Evolutionary conservation across 2,888 invertebrate genomes (phyloP), one percentile per base, ranked within the genome.

Genomic region (Diarsia dahlii): DNA sequence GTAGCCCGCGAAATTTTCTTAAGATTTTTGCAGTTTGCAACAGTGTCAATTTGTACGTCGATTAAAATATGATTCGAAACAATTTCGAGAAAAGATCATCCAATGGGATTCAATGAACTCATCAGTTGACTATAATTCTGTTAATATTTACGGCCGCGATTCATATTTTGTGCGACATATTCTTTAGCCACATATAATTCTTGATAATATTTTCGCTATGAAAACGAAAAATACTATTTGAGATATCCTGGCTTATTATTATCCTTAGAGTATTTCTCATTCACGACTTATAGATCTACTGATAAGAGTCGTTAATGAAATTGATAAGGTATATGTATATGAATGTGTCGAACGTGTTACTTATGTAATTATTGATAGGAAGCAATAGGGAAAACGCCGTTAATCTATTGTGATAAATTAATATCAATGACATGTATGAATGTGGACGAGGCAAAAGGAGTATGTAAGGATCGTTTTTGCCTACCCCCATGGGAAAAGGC

Each of bases 301-400:
- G 34, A 77, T 77, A 23, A 64, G 23, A 34, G 2, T 18, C 67
- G 13, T 56, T 45, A 48, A n/a, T 48, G 4, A 20, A 48, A 56
- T 66, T 39, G 46, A 50, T 12, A 58, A 10, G 39, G 18, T 56
- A 77, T 39, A 39, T 8, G 28, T 39, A 39, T 52, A 39, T 52
- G n/a, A 58, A 56, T 56, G 56, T 67, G 34, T 56, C n/a, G 23
- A 39, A n/a, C 20, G 60, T 18, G 5, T 23, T 5, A n/a, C 10
- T 48, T 56, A 39, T 56, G 10, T 56, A 56, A 77, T 34, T 58
- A 45, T 50, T 50, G 28, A 78, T 76, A 58, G 46, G 4, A 50
- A n/a, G n/a, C 28, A 76, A 48, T 58, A n/a, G 56, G 6, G 28
- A 67, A 39, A 67, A 28, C n/a, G 8, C 18, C 15, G 1, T 13